Base-by-base conservation (phyloP, 2,888 invertebrate species). In the Limnephilus marmoratus region DNA sequence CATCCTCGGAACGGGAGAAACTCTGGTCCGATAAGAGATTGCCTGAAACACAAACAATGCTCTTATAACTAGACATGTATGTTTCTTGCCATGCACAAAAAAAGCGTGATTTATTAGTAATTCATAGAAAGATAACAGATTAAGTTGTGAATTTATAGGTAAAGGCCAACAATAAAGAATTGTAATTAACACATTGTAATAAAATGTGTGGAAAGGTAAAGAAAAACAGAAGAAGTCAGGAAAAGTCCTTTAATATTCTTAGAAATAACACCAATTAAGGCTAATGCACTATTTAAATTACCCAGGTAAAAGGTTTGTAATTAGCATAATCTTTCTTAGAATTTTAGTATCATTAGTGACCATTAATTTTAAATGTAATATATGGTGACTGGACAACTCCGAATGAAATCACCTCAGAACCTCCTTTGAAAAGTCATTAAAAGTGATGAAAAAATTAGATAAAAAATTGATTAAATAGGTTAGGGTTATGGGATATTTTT, bases 1-100 rank as follows among this genome's bases (percentile, higher is more conserved):
- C 98, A 94, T 98, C 98, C 94, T 98, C 98, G 0, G 98, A 98
- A 53, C 97, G 97, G 24, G 98, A 98, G 94, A 97, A 97, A 94
- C 98, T 98, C 94, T 98, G 97, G 94, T 98, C 98, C 0, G 98
- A 98, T 80, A 98, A 95, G 24, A 98, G 95, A 0, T 98, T 98
- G 34, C 97, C 97, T 96, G 95, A 34, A 82, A 82, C 13, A 15
- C 29, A 82, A 82, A 82, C 15, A 34, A 7, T 13, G 5, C 18
- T 82, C 68, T 68, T 24, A 68, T 5, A 18, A 7, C 5, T 18
- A 53, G 53, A 53, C 15, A 49, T 4, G 15, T 15, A 49, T 4
- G 4, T 49, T 13, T 49, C 15, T 49, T 49, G 49, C 49, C 49
- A 49, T 15, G 49, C 9, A 3, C 49, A 49, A 49, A 49, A 49